These are phyloP conservation scores for Steinernema feltiae DNA, from an alignment of 1,140 invertebrate species.

Conservation along the genomic window DNA sequence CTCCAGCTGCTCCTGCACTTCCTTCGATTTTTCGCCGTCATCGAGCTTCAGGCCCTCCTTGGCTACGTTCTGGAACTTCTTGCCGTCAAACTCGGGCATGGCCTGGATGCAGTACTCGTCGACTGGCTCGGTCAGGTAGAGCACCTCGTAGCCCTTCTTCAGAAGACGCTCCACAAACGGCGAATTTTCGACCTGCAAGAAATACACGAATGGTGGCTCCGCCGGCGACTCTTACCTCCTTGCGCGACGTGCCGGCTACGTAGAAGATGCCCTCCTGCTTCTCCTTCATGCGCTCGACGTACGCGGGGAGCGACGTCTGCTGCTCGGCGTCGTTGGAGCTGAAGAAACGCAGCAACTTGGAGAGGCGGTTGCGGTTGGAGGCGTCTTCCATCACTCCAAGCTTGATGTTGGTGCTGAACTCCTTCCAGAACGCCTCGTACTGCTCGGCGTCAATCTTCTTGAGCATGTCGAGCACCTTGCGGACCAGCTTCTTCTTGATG, in stretches of 20 bases:
- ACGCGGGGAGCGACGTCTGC: slow-evolving; percentile 75
- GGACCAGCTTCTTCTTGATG: slow-evolving; percentile 95
- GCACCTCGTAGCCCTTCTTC: slow-evolving; percentile 89
- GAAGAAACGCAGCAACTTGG: slow-evolving; percentile 85
- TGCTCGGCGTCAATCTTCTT: slow-evolving; percentile 89
- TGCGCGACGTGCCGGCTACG: slow-evolving; percentile 78
- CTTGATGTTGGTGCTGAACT: slow-evolving; percentile 97
- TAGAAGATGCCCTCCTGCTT: slow-evolving; percentile 94
- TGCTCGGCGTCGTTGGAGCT: slow-evolving; percentile 71
- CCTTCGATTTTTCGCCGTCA: slow-evolving; percentile 74
- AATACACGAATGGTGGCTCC: too few species aligned
- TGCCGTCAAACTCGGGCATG: slow-evolving; percentile 95
- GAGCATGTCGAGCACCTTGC: slow-evolving; percentile 89
- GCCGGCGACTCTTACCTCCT: too few species aligned
- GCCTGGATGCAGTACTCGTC: slow-evolving; percentile 96
- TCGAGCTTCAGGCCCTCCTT: slow-evolving; percentile 87
- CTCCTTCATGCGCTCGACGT: slow-evolving; percentile 91
- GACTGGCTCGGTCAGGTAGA: slow-evolving; percentile 90
- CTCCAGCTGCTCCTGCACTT: slow-evolving; percentile 73
- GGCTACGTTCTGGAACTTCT: slow-evolving; percentile 97
- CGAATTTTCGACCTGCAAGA: slow-evolving; percentile 79
- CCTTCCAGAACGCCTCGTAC: slow-evolving; percentile 94
- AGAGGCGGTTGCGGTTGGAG: slow-evolving; percentile 84
- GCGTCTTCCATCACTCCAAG: slow-evolving; percentile 95
- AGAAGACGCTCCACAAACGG: slow-evolving; percentile 90